These are phyloP conservation scores for Eupithecia tripunctaria DNA, from an alignment of 2,888 invertebrate species.

Conservation along the genomic window DNA sequence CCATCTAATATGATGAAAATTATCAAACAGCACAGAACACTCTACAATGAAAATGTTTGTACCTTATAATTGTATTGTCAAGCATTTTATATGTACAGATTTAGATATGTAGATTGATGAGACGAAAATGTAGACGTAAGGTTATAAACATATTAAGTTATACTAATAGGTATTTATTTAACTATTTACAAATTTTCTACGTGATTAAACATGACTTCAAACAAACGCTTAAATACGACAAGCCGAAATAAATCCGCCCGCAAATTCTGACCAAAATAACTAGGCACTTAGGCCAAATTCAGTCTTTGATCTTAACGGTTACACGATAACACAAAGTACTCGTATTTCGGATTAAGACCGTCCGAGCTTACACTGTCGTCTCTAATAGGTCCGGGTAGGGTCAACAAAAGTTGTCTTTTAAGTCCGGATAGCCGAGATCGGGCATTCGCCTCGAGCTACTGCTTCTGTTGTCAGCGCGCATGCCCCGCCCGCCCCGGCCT, in stretches of 20 bases:
- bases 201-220: slow-evolving; percentile 36
- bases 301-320: slow-evolving; percentile 73
- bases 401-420: slow-evolving; percentile 91
- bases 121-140: slow-evolving; percentile 53
- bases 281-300: slow-evolving; percentile 79
- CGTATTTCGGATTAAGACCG: slow-evolving; percentile 51
- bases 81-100: slow-evolving; percentile 79
- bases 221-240: slow-evolving; percentile 24
- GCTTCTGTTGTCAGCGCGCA: slow-evolving; percentile 73
- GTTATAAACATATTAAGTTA: slow-evolving; percentile 28
- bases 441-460: slow-evolving; percentile 78
- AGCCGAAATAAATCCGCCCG: slow-evolving; percentile 27
- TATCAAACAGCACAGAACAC: slow-evolving; percentile 31
- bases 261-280: slow-evolving; percentile 59
- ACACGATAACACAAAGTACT: slow-evolving; percentile 58
- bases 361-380: slow-evolving; percentile 71
- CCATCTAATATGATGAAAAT: slow-evolving; percentile 26
- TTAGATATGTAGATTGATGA: slow-evolving; percentile 82
- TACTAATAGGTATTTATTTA: slow-evolving; percentile 34
- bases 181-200: slow-evolving; percentile 43
- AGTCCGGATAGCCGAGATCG: slow-evolving; percentile 83
- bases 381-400: slow-evolving; percentile 82
- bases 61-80: slow-evolving; percentile 81
- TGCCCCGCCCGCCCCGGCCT: slow-evolving; percentile 74
- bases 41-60: slow-evolving; percentile 43